These are phyloP conservation scores for Brachyhypopomus occidentalis DNA, from an alignment of 2,113 vertebrate species.

Conservation along the genomic window DNA sequence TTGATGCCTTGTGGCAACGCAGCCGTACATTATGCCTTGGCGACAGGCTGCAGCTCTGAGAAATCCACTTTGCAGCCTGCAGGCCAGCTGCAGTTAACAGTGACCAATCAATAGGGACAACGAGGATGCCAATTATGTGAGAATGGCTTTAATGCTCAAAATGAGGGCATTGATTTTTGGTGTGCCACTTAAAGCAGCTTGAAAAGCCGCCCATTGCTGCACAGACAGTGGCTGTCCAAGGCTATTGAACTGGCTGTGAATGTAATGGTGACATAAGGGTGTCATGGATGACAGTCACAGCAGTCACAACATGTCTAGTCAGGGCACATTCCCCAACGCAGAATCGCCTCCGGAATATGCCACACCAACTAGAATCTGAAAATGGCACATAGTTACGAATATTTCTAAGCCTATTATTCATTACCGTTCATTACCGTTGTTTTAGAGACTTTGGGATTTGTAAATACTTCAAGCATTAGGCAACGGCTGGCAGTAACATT, in stretches of 20 bases:
- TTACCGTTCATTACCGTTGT: background rate
- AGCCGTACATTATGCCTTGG: constrained; percentile 11
- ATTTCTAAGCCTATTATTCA: constrained; percentile 16
- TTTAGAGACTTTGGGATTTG: background rate
- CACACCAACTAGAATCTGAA: background rate
- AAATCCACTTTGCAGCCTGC: constrained; percentile 39
- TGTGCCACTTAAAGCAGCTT: constrained; percentile 47
- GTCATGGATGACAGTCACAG: constrained; percentile 19
- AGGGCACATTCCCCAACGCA: constrained; percentile 15
- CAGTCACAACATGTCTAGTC: constrained; percentile 30
- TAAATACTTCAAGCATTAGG: constrained; percentile 36
- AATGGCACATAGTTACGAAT: constrained; percentile 19
- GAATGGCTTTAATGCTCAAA: constrained; percentile 65
- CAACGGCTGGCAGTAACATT: constrained; percentile 23
- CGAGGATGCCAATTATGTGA: constrained; percentile 61
- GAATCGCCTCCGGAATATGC: background rate
- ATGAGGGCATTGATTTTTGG: constrained; percentile 67
- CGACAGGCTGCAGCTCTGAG: constrained; percentile 9
- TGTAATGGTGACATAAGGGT: constrained; percentile 30
- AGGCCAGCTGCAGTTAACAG: constrained; percentile 49
- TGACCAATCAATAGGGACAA: constrained; percentile 61
- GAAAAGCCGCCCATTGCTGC: constrained; percentile 32
- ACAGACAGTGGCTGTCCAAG: constrained; percentile 36
- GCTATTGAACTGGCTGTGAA: constrained; percentile 17
- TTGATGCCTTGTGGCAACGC: constrained; percentile 28